Evolutionary conservation across 2,113 vertebrate species (phyloP), one percentile per base, ranked within the genome.

Genomic region (Periophthalmus modestus): DNA sequence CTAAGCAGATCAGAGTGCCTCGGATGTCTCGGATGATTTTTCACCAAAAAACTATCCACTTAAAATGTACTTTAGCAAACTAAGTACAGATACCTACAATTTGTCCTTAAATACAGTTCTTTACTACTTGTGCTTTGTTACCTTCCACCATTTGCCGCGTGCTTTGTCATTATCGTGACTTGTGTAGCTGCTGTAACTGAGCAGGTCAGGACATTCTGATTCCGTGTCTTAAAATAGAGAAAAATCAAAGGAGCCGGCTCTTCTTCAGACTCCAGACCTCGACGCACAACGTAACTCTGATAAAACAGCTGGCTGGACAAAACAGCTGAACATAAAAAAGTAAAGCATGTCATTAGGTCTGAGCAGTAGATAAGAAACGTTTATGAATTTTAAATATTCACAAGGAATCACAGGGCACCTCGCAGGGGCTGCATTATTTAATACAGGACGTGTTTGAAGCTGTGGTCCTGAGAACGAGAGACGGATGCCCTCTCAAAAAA

Each of bases 321-420:
- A 84, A 86, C 77, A 85, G 57, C 69, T 61, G 23, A 70, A 33
- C 43, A 83, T 88, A 66, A 91, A 89, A 89, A 73, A 84, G 70
- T 79, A 78, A 89, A 85, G 74, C 55, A 6, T 58, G 57, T 73
- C 82, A 81, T 87, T 87, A 84, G 69, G 69, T 85, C 78, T 83
- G 83, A 71, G 79, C 78, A 52, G 78, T 83, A 86, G 76, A 85
- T 85, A 79, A 78, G 77, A 87, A 89, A 78, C 78, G 7, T 89
- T 90, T 91, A 90, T 89, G 79, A 89, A 89, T 75, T 86, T 90
- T 84, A 92, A 89, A 89, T 86, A 91, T 91, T 83, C 74, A 90
- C 90, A 75, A 9, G 47, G 78, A 87, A 89, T 83, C 82, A 84
- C 66, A 73, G 78, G 79, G 80, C 77, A 79, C 68, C 79, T 85